Base-by-base conservation (phyloP, 2,888 invertebrate species). In the Marronus borbonicus region DNA sequence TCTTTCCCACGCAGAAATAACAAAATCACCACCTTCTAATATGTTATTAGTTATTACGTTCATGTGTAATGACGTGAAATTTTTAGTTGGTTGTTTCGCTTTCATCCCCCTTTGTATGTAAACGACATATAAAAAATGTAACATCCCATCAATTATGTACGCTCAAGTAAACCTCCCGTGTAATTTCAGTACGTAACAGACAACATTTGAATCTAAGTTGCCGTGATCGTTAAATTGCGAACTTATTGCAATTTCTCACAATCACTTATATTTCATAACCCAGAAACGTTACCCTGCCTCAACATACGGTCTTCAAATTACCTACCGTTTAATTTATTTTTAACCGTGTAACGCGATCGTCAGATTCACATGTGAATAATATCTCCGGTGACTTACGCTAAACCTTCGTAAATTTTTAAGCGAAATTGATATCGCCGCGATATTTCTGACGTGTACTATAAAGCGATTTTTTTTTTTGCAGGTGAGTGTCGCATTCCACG, bases 321-420 rank as follows among this genome's bases (percentile, higher is more conserved):
- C 64, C 64, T 36, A 36, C 36, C n/a, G 14, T 36, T 64, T 64
- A 52, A 52, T 52, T 12, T 69, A 69, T 50, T 52, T 69, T 52
- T 69, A 69, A 28, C 20, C 28, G 28, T 0, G 14, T 62, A 62
- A 62, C 62, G 12, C 44, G 62, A 62, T 62, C 24, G 62, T 24
- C 24, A 31, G 20, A 36, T 64, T 28, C 31, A 36, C 36, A 65
- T 36, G 65, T 65, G 39, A 65, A 65, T 65, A 31, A 65, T 65
- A 39, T n/a, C 65, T 36, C 39, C 8, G 65, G 3, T 12, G 39
- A 14, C 44, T 36, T 65, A 44, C 36, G 39, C 1, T 65, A 65
- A 69, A 31, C 31, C 69, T 52, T 24, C 52, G 24, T 69, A 52
- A 69, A 69, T 69, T 49, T 69, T 69, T 69, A 69, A 69, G 50